These are phyloP conservation scores for Heliocidaris tuberculata DNA, from an alignment of 35 echinoderm and acorn worm genomes.

Conservation along the genomic window DNA sequence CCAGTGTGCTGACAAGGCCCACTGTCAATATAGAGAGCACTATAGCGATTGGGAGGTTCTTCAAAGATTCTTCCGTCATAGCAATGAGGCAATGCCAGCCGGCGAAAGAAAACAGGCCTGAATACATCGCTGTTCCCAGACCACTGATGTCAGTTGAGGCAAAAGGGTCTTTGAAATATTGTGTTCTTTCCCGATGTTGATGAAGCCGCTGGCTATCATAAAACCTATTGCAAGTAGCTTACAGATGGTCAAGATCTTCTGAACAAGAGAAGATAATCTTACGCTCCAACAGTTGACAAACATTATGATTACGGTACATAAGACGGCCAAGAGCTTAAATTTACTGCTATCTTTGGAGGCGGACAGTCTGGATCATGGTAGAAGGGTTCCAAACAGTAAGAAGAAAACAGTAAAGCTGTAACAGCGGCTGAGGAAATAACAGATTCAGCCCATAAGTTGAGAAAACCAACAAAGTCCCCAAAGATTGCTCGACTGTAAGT, in stretches of 20 bases:
- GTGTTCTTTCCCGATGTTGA: conserved; percentile 26
- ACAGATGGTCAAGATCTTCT: conserved; percentile 5
- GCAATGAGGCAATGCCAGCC: background rate
- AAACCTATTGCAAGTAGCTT: conserved; percentile 42
- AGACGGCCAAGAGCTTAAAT: background rate
- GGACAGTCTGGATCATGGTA: background rate
- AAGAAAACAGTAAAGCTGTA: background rate
- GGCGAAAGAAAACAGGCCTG: conserved; percentile 4
- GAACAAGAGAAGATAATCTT: conserved; percentile 15
- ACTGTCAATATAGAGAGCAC: conserved; percentile 55
- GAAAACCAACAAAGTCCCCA: background rate
- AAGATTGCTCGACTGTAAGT: conserved; percentile 1
- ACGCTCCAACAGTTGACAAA: conserved; percentile 36
- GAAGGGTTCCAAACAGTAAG: conserved; percentile 38
- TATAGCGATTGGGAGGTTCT: conserved; percentile 70
- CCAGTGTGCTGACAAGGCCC: conserved; percentile 64
- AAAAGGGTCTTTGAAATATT: background rate
- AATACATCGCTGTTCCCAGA: background rate
- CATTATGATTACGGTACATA: background rate
- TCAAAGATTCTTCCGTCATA: conserved; percentile 47
- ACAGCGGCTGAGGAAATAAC: background rate
- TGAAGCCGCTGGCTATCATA: conserved; percentile 40
- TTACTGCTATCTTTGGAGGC: conserved; percentile 6
- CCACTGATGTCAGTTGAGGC: background rate
- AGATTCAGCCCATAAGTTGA: background rate